phyloP scores from a whole-genome alignment of 2,113 vertebrate genomes.

The Forbesichthys agassizii region DNA sequence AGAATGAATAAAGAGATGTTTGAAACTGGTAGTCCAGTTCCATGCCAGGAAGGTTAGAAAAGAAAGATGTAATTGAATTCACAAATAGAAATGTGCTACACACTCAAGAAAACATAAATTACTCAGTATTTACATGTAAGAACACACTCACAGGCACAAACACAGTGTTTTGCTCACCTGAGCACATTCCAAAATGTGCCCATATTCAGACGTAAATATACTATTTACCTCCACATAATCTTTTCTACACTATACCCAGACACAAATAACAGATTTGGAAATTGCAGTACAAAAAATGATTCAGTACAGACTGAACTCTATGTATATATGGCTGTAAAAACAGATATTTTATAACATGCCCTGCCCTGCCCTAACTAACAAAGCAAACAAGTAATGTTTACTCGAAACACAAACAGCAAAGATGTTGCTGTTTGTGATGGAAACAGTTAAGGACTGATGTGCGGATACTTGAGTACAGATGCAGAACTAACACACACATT shows the following conservation, averaged over 20 bases:
- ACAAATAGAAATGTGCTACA: conserved; percentile 24
- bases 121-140: neutral
- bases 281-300: neutral
- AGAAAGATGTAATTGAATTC: conserved; percentile 56
- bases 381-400: conserved; percentile 57
- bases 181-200: neutral
- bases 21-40: conserved; percentile 28
- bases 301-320: too few species aligned
- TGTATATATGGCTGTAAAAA: neutral
- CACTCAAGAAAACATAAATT: conserved; percentile 11
- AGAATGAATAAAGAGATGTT: conserved; percentile 39
- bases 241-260: too few species aligned
- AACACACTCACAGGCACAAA: neutral
- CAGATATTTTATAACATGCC: conserved; percentile 7
- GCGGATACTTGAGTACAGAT: conserved; percentile 12
- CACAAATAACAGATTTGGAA: neutral
- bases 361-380: conserved; percentile 2
- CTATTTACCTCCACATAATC: too few species aligned
- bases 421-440: conserved; percentile 31
- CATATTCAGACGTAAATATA: conserved; percentile 1
- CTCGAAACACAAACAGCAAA: conserved; percentile 23
- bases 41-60: conserved; percentile 28
- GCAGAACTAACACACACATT: conserved; percentile 20
- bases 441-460: conserved; percentile 48
- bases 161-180: neutral